Conservation (phyloP, 1,140 invertebrate species). For the Lepeophtheirus salmonis region DNA sequence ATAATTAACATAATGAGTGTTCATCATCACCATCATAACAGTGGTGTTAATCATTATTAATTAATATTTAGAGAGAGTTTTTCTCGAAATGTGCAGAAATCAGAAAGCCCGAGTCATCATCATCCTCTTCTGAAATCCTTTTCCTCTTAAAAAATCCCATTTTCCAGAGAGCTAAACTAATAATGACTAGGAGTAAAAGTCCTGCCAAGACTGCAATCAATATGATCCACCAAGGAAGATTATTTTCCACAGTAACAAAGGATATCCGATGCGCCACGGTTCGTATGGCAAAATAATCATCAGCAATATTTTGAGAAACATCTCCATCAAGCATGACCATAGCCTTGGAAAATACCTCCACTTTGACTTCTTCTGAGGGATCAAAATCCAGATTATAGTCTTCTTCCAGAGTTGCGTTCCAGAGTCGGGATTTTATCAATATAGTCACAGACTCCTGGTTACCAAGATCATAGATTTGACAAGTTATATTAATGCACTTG, state of each 20-base stretch:
- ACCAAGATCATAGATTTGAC: slow-evolving; percentile 51
- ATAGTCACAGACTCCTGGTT: slow-evolving; percentile 53
- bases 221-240: slow-evolving; percentile 60
- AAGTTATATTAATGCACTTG: slow-evolving; percentile 64
- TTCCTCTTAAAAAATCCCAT: slow-evolving; percentile 70
- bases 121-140: slow-evolving; percentile 32
- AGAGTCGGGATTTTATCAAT: slow-evolving; percentile 53
- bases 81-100: slow-evolving; percentile 16
- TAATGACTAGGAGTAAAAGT: slow-evolving; percentile 49
- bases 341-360: slow-evolving; percentile 56
- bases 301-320: slow-evolving; percentile 46
- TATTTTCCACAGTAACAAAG: slow-evolving; percentile 41
- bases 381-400: slow-evolving; percentile 66
- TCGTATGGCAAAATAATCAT: slow-evolving; percentile 37
- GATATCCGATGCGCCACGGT: slow-evolving; percentile 59
- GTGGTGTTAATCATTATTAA: too few relatives aligned
- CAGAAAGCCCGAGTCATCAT: slow-evolving; percentile 16
- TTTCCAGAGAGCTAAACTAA: slow-evolving; percentile 59
- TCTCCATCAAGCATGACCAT: slow-evolving; percentile 46
- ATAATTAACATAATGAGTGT: too few relatives aligned
- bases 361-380: too few relatives aligned
- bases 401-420: slow-evolving; percentile 72
- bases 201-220: slow-evolving; percentile 56
- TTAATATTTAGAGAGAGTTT: too few relatives aligned
- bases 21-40: too few relatives aligned